Base-by-base conservation (phyloP, 2,888 invertebrate species). In the Tiliacea citrago region DNA sequence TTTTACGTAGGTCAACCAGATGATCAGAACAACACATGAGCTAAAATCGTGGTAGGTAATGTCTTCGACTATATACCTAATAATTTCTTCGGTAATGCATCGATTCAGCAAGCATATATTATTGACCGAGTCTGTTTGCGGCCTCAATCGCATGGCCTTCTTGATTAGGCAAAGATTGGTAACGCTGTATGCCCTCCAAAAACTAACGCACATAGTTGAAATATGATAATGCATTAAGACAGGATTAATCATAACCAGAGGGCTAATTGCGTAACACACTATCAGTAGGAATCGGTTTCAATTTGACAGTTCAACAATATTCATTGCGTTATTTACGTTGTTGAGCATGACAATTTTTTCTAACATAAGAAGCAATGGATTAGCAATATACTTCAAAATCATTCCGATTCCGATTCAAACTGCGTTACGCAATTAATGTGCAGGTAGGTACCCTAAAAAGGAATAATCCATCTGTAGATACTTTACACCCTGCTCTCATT, bases 71-170 rank as follows among this genome's bases (percentile, higher is more conserved):
- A n/a, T n/a, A n/a, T n/a, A 24, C 10, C 29, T 58, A 73, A 61
- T 35, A 60, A 39, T 51, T 55, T 21, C 10, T 63, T 68, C 29
- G 10, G 55, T 58, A 61, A 73, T 65, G 24, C 55, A 63, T 82
- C 51, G 47, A 73, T 79, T 49, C n/a, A 57, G 47, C n/a, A 62
- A 57, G 24, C 45, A 60, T 83, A n/a, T n/a, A n/a, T n/a, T n/a
- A 68, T 69, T 83, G 67, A 57, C 65, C 39, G 61, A 82, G 29
- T 79, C 45, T 73, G 35, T 62, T 83, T 55, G 67, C 53, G 80
- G 10, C 84, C 80, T 69, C 84, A 39, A 69, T 79, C 12, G 21
- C 6, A 45, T 67, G 68, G 61, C 79, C 80, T 83, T 83, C 61
- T 66, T 68, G 53, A 57, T 73, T 68, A 58, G 49, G 68, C 21